Base-by-base conservation (phyloP, 1,140 invertebrate species). In the Ips nitidus region DNA sequence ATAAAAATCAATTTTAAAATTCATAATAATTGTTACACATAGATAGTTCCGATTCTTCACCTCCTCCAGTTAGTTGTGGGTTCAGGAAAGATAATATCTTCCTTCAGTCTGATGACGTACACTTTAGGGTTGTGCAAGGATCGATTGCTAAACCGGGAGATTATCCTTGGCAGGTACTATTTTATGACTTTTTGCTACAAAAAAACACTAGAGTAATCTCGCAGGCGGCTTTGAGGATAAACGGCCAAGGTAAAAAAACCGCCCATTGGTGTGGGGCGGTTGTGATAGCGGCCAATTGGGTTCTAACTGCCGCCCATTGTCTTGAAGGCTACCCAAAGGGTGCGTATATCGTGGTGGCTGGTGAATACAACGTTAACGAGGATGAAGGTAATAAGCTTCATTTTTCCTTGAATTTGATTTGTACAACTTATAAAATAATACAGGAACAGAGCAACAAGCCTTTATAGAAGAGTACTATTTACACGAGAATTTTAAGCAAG, bases 301-400 rank as follows among this genome's bases (percentile, higher is more conserved):
- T 93, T 3, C 78, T 94, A 2, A 92, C 90, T n/a, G 91, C 91
- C 1, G 91, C 90, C 1, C 92, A 94, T 78, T 94, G 92, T 76
- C 81, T 93, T 6, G 81, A 85, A 68, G 88, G 89, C 3, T 90
- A 87, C 75, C 83, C 84, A 4, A 89, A 90, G 77, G 85, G 85
- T 2, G 83, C 84, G 0, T 91, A 90, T 72, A 84, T 89, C 53
- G 81, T 92, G 2, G 83, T 89, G 7, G 85, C 89, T 45, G 90
- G 90, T 5, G 90, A 92, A 82, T 89, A 89, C 71, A 86, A 91
- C 75, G 86, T 85, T 1, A 85, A 90, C 76, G 88, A 85, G 40
- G 76, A 83, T 0, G 90, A 91, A 77, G 84, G 69, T 65, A 59
- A 50, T 55, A 22, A 22, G 22, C 22, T 22, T 22, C 37, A 36